These are phyloP conservation scores for Uria aalge DNA, from an alignment of 2,113 vertebrate species.

Conservation along the genomic window DNA sequence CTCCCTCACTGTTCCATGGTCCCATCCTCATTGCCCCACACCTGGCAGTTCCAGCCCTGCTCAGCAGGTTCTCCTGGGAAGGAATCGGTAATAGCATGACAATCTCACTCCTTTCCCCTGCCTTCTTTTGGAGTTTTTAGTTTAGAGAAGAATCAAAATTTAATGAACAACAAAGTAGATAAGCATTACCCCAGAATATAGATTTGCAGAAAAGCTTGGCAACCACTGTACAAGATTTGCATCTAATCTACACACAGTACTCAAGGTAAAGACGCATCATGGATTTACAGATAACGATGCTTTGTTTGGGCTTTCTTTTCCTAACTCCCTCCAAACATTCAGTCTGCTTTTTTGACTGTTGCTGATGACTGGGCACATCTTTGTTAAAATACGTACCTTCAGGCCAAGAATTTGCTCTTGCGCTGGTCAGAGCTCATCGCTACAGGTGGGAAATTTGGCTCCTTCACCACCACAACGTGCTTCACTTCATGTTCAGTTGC, in stretches of 20 bases:
- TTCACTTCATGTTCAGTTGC: neutral
- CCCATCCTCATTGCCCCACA: neutral
- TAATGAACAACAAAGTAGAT: neutral
- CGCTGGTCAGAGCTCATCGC: neutral
- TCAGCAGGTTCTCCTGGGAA: neutral
- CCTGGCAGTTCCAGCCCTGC: neutral
- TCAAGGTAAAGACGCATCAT: neutral
- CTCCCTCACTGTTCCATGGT: neutral
- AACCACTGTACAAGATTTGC: neutral
- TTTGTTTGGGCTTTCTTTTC: neutral
- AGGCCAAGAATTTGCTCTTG: neutral
- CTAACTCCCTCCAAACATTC: neutral
- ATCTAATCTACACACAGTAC: neutral
- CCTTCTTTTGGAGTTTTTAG: neutral
- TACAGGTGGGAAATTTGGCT: neutral
- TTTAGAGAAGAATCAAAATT: neutral
- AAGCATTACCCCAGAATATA: neutral
- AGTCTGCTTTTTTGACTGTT: neutral
- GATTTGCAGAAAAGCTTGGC: neutral
- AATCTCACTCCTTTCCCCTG: neutral
- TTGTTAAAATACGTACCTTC: neutral
- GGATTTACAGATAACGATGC: neutral
- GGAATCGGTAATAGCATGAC: accelerated
- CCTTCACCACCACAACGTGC: neutral
- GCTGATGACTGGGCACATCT: neutral